Conservation (phyloP, 37 sponge, comb jelly and placozoan genomes). For the Diacarnus erythraeanus region DNA sequence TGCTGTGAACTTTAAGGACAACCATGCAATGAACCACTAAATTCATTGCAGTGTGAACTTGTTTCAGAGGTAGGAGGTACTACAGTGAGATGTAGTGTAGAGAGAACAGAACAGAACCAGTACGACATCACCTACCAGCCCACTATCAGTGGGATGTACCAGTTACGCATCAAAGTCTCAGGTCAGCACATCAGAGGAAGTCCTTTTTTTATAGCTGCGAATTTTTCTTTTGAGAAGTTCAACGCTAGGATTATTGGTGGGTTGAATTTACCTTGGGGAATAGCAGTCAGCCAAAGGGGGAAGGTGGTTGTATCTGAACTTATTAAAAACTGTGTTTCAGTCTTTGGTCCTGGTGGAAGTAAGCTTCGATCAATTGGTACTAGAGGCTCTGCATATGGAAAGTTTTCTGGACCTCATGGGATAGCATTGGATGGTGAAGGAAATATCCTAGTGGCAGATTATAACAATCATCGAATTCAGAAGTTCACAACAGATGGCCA, state of each 20-base stretch:
- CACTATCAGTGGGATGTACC: neutral
- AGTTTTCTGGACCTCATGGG: neutral
- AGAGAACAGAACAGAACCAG: neutral
- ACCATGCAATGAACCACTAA: neutral
- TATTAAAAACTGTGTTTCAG: constrained; percentile 10
- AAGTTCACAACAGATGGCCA: constrained; percentile 53
- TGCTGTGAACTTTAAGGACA: neutral
- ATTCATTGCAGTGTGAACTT: neutral
- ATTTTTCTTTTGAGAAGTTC: neutral
- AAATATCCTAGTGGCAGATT: constrained; percentile 23
- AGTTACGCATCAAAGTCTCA: neutral
- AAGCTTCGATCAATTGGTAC: neutral
- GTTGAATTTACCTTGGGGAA: constrained; percentile 1
- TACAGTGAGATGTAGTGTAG: neutral
- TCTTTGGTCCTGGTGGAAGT: constrained; percentile 16
- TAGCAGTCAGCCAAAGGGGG: constrained; percentile 6
- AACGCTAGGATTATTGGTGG: neutral
- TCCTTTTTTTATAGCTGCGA: constrained; percentile 9
- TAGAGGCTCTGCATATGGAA: neutral
- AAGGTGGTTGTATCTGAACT: constrained; percentile 5
- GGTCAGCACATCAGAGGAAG: constrained; percentile 10
- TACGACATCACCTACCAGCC: constrained; percentile 20
- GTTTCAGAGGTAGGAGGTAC: neutral
- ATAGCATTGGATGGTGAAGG: constrained; percentile 33
- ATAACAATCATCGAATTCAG: constrained; percentile 34